Conservation (phyloP, 2,797 vertebrate species). For the Tadarida brasiliensis region DNA sequence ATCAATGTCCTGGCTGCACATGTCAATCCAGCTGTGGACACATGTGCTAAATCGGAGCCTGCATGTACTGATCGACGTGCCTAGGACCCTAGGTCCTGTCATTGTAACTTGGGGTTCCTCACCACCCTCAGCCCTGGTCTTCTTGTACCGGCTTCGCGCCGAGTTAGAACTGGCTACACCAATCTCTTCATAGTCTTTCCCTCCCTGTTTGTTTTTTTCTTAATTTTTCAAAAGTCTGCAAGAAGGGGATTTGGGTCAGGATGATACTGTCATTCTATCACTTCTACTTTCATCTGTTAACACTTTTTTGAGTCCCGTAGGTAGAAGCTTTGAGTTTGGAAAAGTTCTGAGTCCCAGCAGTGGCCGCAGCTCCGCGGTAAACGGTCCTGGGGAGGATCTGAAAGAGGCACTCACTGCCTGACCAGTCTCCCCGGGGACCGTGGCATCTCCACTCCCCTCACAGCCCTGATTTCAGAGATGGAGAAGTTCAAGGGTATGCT, state of each 20-base stretch:
- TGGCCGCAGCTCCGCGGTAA: slow-evolving; percentile 22
- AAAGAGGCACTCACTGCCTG: background rate
- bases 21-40: background rate
- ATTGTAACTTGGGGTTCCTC: background rate
- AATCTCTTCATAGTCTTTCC: background rate
- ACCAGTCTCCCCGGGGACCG: background rate
- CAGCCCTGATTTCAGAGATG: background rate
- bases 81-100: background rate
- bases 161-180: background rate
- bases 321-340: slow-evolving; percentile 42
- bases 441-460: background rate
- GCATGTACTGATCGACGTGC: no score
- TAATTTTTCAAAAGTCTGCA: background rate
- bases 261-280: background rate
- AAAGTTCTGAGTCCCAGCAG: background rate
- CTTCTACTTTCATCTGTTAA: slow-evolving; percentile 38
- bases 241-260: background rate
- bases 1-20: background rate
- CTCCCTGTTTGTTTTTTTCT: background rate
- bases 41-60: background rate
- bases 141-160: background rate
- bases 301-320: background rate
- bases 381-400: background rate
- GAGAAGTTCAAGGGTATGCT: background rate
- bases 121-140: background rate